Conservation (phyloP, 2,797 vertebrate species). For the Ambastaia sidthimunki region DNA sequence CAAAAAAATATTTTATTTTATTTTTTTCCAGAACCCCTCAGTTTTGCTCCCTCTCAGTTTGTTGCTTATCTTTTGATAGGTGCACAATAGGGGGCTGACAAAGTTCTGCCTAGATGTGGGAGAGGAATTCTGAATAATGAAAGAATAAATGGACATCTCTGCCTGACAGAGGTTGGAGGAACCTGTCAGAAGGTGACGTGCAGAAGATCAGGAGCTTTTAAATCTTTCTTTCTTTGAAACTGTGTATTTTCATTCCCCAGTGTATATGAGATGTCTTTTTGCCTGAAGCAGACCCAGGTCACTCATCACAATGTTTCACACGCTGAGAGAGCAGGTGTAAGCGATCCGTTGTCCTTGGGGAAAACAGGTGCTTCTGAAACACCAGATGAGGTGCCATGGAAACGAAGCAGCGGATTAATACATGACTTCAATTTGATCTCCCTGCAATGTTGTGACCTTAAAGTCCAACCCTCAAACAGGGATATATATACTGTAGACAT, state of each 20-base stretch:
- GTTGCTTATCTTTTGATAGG: conserved; percentile 8
- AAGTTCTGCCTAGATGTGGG: background rate
- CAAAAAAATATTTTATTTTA: background rate
- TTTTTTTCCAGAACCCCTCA: conserved; percentile 5
- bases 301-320: background rate
- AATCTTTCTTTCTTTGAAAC: background rate
- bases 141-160: conserved; percentile 5
- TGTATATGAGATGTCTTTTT: background rate
- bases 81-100: conserved; percentile 7
- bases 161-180: background rate
- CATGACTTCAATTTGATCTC: background rate
- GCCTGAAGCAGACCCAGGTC: conserved; percentile 9
- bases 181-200: background rate
- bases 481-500: background rate
- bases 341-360: conserved; percentile 16
- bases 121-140: background rate
- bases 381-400: conserved; percentile 24
- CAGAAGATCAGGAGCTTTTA: background rate
- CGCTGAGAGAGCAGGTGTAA: conserved; percentile 13
- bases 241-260: background rate
- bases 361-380: conserved; percentile 11
- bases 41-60: conserved; percentile 15
- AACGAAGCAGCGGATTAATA: background rate
- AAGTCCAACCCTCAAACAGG: background rate
- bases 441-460: background rate